Evolutionary conservation across 2,113 vertebrate species (phyloP).

Genomic region (Callionymus lyra): DNA sequence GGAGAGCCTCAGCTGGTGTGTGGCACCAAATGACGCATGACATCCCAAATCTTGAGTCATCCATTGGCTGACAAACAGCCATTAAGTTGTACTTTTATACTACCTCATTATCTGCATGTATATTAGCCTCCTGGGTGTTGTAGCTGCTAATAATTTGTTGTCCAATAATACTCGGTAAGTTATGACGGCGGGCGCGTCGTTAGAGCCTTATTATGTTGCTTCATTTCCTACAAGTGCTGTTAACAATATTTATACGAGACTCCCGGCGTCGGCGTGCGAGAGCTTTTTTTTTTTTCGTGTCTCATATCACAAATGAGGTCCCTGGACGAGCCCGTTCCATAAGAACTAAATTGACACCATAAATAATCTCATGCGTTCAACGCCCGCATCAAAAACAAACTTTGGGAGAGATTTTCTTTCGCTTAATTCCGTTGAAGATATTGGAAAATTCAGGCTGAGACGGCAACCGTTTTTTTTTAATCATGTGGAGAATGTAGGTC

Average conservation of each 20-base stretch:
- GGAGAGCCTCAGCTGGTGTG: slow-evolving; percentile 22
- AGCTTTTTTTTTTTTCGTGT: no score
- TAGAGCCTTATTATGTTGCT: slow-evolving; percentile 25
- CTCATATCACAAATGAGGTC: slow-evolving; percentile 56
- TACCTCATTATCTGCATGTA: background rate
- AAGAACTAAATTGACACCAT: slow-evolving; percentile 57
- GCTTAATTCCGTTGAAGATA: no score
- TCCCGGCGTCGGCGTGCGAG: slow-evolving; percentile 25
- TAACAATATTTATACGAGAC: slow-evolving; percentile 23
- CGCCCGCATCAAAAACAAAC: no score
- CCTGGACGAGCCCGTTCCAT: slow-evolving; percentile 54
- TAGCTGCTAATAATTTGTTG: slow-evolving; percentile 19
- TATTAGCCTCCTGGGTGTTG: background rate
- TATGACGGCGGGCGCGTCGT: slow-evolving; percentile 28
- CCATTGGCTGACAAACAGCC: no score
- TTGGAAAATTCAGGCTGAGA: background rate
- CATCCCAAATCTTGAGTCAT: no score
- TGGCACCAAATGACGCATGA: no score
- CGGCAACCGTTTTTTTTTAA: no score
- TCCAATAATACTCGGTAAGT: slow-evolving; percentile 16
- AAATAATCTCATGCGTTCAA: slow-evolving; percentile 40
- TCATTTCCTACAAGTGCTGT: slow-evolving; percentile 22
- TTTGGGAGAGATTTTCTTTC: no score
- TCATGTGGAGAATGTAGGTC: no score
- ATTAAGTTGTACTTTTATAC: no score